phyloP scores from a whole-genome alignment of 2,888 invertebrate genomes.

The Dermolepida albohirtum region DNA sequence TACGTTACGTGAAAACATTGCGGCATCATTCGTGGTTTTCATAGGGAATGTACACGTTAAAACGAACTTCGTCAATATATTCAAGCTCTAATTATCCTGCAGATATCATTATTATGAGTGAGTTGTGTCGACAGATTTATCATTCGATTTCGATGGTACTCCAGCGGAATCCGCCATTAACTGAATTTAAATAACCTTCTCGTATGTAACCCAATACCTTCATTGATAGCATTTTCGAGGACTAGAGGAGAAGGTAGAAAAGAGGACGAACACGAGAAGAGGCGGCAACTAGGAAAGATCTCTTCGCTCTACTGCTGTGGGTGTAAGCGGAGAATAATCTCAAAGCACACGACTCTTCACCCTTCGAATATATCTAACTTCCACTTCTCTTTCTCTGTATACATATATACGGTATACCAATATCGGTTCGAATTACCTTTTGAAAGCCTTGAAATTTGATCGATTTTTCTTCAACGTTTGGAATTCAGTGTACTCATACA shows the following conservation, averaged over 20 bases:
- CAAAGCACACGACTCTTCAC: slow-evolving; percentile 12
- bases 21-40: no score
- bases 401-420: no score
- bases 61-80: no score
- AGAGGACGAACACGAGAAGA: background rate
- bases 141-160: slow-evolving; percentile 35
- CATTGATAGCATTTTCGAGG: no score
- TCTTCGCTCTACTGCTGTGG: slow-evolving; percentile 5
- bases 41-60: no score
- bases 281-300: slow-evolving; percentile 11
- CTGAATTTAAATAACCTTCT: slow-evolving; percentile 29
- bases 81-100: no score
- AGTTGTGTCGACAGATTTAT: slow-evolving; percentile 3
- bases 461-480: slow-evolving; percentile 14
- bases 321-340: slow-evolving; percentile 21
- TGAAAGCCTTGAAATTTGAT: slow-evolving; percentile 36
- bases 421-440: slow-evolving; percentile 20
- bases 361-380: background rate
- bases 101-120: no score
- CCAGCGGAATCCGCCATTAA: slow-evolving; percentile 31
- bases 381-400: no score
- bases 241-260: no score
- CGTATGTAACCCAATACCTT: no score
- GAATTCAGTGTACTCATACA: no score
- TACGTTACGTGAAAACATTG: no score